phyloP scores from a whole-genome alignment of 2,113 vertebrate genomes.

The Sclerurus mexicanus region DNA sequence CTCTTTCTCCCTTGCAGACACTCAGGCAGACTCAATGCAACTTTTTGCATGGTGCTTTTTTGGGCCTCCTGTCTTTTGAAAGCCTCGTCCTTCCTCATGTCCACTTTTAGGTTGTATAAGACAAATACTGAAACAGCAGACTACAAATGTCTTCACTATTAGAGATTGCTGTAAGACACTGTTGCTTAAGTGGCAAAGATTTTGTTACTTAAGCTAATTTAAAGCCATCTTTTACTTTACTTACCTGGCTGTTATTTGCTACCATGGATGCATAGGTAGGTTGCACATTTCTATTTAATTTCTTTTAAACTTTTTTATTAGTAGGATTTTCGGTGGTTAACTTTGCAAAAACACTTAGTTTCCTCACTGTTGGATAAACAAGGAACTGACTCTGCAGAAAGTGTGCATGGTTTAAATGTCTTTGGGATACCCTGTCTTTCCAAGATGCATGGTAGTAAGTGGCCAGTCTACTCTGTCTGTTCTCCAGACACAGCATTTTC shows the following conservation, averaged over 20 bases:
- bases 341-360: constrained; percentile 26
- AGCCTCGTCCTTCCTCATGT: not conserved
- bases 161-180: not conserved
- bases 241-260: not conserved
- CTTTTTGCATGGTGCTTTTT: not conserved
- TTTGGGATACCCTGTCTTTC: not conserved
- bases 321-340: constrained; percentile 51
- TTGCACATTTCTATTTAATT: not conserved
- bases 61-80: not conserved
- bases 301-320: not conserved
- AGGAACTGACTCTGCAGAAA: constrained; percentile 24
- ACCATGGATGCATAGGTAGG: not conserved
- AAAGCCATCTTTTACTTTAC: not conserved
- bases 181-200: not conserved
- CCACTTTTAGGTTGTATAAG: not conserved
- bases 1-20: not conserved
- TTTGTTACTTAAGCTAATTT: not conserved
- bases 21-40: not conserved
- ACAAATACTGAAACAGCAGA: not conserved
- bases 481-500: not conserved
- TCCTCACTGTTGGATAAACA: constrained; percentile 35
- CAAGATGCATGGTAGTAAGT: not conserved
- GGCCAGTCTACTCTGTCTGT: not conserved
- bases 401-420: not conserved
- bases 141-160: not conserved